A percentile compares a stretch with the other conserved stretches of the same genome.
Evolutionary conservation across 1,140 invertebrate species (phyloP).

Genomic region (Ladona fulva): DNA sequence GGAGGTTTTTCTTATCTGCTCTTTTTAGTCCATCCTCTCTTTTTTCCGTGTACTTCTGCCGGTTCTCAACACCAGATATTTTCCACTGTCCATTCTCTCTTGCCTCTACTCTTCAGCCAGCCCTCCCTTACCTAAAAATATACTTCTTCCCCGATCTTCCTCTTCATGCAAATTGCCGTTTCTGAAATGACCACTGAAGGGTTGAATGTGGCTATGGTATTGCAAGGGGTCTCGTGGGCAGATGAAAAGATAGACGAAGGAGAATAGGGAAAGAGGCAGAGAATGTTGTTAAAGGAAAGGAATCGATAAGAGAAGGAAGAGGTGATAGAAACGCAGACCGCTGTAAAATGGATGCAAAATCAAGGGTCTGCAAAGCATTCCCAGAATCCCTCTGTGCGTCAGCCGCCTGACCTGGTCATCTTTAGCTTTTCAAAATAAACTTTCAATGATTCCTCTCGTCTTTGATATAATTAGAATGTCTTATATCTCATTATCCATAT

Average conservation of each 20-base stretch:
- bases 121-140: neutral
- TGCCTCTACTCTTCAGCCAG: neutral
- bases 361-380: neutral
- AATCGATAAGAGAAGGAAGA: neutral
- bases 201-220: neutral
- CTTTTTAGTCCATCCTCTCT: too few species aligned
- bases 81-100: neutral
- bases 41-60: too few species aligned
- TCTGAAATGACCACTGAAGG: neutral
- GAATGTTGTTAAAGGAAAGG: neutral
- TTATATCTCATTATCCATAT: too few species aligned
- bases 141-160: neutral
- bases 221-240: neutral
- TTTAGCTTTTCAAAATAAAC: too few species aligned
- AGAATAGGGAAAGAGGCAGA: neutral
- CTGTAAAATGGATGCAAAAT: neutral
- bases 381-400: too few species aligned
- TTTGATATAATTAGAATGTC: too few species aligned
- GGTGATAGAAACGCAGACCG: neutral
- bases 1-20: too few species aligned
- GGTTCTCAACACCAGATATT: too few species aligned
- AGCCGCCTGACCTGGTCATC: too few species aligned
- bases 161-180: neutral
- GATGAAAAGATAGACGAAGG: neutral
- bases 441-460: too few species aligned